Conservation (phyloP, 2,797 vertebrate species). For the Neoniphon sammara region DNA sequence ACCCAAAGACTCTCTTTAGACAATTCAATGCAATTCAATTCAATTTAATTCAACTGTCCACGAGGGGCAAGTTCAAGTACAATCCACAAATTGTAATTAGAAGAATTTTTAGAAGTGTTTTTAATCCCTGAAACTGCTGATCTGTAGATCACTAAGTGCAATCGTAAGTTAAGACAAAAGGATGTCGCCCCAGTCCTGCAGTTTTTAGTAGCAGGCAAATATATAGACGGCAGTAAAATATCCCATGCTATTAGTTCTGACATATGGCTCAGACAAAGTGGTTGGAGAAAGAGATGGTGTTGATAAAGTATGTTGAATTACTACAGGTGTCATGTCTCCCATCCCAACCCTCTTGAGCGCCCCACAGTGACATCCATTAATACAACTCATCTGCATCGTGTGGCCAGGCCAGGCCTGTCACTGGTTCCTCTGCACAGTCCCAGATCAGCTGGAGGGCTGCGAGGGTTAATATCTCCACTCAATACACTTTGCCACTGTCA, state of each 20-base stretch:
- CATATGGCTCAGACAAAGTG: not conserved
- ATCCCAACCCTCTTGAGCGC: constrained; percentile 9
- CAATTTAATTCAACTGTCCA: too few species aligned
- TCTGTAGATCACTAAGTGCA: constrained; percentile 48
- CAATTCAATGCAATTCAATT: too few species aligned
- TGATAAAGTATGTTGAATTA: not conserved
- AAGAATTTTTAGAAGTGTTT: not conserved
- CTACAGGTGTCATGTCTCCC: constrained; percentile 22
- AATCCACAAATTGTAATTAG: too few species aligned
- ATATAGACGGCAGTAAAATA: constrained; percentile 11
- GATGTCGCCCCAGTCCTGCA: constrained; percentile 16
- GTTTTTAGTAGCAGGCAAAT: not conserved
- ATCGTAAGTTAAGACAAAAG: not conserved
- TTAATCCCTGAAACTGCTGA: constrained; percentile 42
- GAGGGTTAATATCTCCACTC: constrained; percentile 42
- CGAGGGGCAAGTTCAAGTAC: too few species aligned
- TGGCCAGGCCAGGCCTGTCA: constrained; percentile 19
- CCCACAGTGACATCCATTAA: constrained; percentile 6
- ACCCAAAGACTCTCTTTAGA: too few species aligned
- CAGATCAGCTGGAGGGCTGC: constrained; percentile 18
- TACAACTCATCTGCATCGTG: constrained; percentile 44
- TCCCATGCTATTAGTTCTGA: not conserved
- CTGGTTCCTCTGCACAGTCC: constrained; percentile 45
- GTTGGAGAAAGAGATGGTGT: constrained; percentile 3
- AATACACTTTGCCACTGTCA: constrained; percentile 51